Evolutionary conservation across 1,140 invertebrate species (phyloP).

Genomic region (Cheumatopsyche charites): DNA sequence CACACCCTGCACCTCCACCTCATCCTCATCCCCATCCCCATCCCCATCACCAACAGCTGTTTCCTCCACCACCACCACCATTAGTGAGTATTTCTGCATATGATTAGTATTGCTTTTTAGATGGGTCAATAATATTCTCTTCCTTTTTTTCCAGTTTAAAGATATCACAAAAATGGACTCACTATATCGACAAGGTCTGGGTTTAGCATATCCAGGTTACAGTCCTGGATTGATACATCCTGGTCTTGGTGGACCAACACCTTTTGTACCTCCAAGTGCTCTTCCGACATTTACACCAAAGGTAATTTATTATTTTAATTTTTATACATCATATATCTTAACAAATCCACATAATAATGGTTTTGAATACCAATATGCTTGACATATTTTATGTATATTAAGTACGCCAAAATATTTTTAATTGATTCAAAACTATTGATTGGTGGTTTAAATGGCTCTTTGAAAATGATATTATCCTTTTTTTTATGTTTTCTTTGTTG

Average conservation of each 20-base stretch:
- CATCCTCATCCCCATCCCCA: constrained; percentile 50
- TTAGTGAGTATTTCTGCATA: constrained; percentile 32
- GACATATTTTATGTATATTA: neutral
- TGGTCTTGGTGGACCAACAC: constrained; percentile 70
- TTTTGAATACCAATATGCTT: neutral
- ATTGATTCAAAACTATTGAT: too few species aligned
- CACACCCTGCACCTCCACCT: constrained; percentile 62
- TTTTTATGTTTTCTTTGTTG: neutral
- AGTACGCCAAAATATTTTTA: too few species aligned
- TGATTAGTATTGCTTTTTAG: constrained; percentile 18
- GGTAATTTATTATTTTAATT: constrained; percentile 62
- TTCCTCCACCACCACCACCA: constrained; percentile 60
- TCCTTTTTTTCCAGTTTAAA: constrained; percentile 73
- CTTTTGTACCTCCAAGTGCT: constrained; percentile 80
- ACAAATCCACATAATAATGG: neutral
- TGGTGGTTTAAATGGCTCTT: too few species aligned
- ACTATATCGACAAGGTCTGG: constrained; percentile 77
- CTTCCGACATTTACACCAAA: constrained; percentile 86
- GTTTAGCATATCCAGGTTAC: constrained; percentile 77
- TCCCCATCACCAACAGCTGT: constrained; percentile 52
- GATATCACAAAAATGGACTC: constrained; percentile 87
- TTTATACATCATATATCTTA: neutral
- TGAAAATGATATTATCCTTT: too few species aligned
- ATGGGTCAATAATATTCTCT: constrained; percentile 29
- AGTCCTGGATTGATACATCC: constrained; percentile 80